Conservation (phyloP, 2,888 invertebrate genomes). For the Phymatocera aterrima region DNA sequence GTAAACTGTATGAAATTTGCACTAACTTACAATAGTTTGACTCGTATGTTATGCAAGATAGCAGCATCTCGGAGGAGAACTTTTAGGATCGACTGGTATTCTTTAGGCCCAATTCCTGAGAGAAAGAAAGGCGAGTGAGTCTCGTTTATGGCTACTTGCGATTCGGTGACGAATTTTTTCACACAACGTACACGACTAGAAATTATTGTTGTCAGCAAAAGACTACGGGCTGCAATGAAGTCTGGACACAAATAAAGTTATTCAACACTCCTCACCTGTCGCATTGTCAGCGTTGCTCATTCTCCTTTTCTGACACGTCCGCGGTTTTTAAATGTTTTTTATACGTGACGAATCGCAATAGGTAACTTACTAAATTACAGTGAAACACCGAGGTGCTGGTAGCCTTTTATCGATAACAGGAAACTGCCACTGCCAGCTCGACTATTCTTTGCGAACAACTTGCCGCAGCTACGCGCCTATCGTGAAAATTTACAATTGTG, state of each 20-base stretch:
- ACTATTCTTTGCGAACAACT: conserved; percentile 21
- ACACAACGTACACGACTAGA: not conserved
- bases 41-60: conserved; percentile 34
- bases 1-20: not conserved
- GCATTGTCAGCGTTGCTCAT: conserved; percentile 12
- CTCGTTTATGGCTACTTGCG: not conserved
- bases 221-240: too few species aligned
- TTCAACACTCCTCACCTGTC: conserved; percentile 8
- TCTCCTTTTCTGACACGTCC: not conserved
- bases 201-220: too few species aligned
- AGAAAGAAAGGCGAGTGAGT: not conserved
- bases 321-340: not conserved
- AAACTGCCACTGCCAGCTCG: conserved; percentile 7
- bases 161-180: not conserved
- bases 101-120: conserved; percentile 37
- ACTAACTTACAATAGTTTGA: conserved; percentile 28
- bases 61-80: conserved; percentile 52
- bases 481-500: conserved; percentile 23
- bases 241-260: not conserved
- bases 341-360: not conserved
- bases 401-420: conserved; percentile 23
- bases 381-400: not conserved
- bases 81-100: conserved; percentile 52
- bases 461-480: not conserved
- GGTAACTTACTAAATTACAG: not conserved